Evolutionary conservation across 2,113 vertebrate genomes (phyloP).

Genomic region (Ginglymostoma cirratum): DNA sequence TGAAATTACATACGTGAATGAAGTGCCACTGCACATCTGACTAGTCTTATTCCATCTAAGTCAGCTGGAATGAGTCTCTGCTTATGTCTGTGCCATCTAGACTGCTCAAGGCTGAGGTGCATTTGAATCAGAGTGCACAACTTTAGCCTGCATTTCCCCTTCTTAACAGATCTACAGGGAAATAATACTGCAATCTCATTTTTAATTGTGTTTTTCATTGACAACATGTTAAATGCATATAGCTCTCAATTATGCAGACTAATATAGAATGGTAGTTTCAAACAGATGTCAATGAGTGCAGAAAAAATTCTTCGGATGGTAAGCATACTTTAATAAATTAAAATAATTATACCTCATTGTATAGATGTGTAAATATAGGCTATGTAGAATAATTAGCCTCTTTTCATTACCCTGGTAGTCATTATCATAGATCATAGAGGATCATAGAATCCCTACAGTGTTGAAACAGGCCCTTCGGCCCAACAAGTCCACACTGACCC

Average conservation of each 20-base stretch:
- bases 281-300: neutral
- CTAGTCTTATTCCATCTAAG: neutral
- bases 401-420: neutral
- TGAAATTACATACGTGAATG: neutral
- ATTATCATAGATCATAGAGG: neutral
- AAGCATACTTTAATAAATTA: neutral
- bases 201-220: neutral
- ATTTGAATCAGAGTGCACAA: neutral
- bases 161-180: neutral
- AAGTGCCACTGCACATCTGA: neutral
- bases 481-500: no score
- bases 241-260: neutral
- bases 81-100: neutral
- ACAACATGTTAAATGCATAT: neutral
- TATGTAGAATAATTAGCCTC: neutral
- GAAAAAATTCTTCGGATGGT: neutral
- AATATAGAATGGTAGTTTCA: neutral
- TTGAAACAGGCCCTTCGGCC: no score
- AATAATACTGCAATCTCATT: neutral
- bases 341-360: neutral
- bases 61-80: neutral
- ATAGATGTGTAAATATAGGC: neutral
- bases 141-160: neutral
- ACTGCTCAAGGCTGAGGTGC: neutral
- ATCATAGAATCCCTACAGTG: no score